These are phyloP conservation scores for Talpa occidentalis DNA, from an alignment of 2,113 vertebrate species.

Conservation along the genomic window DNA sequence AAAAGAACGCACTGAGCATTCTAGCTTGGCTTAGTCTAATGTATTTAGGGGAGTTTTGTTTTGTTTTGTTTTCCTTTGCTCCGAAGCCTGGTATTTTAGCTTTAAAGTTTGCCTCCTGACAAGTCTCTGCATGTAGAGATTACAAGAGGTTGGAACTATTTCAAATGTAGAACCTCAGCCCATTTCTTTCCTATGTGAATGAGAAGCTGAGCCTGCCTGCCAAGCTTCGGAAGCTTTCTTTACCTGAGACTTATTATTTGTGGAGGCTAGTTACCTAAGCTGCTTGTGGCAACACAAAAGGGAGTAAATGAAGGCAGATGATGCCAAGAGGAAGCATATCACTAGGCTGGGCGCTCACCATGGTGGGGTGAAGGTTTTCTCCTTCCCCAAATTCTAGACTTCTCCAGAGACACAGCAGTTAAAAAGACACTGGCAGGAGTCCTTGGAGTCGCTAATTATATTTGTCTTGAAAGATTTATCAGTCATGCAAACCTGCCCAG, in stretches of 20 bases:
- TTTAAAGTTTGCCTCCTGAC: constrained; percentile 60
- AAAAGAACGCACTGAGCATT: background rate
- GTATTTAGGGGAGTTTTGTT: background rate
- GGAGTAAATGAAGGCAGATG: background rate
- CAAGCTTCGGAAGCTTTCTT: constrained; percentile 5
- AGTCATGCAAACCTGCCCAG: background rate
- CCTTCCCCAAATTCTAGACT: background rate
- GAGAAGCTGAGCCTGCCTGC: background rate
- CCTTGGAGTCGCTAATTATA: constrained; percentile 35
- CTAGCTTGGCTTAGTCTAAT: background rate
- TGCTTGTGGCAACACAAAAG: constrained; percentile 18
- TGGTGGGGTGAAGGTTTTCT: background rate
- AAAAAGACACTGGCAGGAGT: background rate
- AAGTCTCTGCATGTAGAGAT: constrained; percentile 50
- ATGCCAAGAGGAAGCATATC: background rate
- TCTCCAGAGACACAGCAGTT: background rate
- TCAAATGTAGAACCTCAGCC: background rate
- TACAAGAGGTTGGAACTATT: constrained; percentile 38
- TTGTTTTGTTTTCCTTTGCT: constrained; percentile 26
- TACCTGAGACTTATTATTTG: background rate
- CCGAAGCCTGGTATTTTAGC: background rate
- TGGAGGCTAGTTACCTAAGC: background rate
- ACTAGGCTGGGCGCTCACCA: rapidly evolving
- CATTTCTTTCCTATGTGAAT: background rate
- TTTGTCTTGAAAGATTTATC: constrained; percentile 61